Base-by-base conservation (phyloP, 1,140 invertebrate genomes). In the Caenorhabditis latens region DNA sequence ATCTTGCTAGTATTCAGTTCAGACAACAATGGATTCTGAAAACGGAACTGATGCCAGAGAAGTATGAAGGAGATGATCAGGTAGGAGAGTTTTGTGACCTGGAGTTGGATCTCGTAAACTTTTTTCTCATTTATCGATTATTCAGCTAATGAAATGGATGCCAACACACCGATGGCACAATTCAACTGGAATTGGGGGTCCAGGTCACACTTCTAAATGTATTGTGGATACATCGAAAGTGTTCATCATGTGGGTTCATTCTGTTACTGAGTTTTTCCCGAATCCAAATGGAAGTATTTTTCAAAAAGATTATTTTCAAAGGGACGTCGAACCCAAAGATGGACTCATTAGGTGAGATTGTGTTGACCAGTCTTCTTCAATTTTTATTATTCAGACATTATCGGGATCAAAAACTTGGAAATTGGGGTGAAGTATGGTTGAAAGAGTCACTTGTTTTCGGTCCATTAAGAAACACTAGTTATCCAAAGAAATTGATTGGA, bases 11-110 rank as follows among this genome's bases (percentile, higher is more conserved):
- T 4, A n/a, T 84, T 32, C 53, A 61, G 13, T 84, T 84, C 16
- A n/a, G 83, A 19, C 55, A 84, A 40, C 55, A 84, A 24, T 84
- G 58, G 55, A 21, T 84, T 4, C n/a, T 84, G 42, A 84, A 84
- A 42, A 84, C 83, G 4, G 83, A 84, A 61, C 9, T 43, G n/a
- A 58, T 61, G 83, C 83, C 83, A 0, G 43, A 84, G 43, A 43
- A 21, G 19, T 84, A 84, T 50, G 21, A 46, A 61, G n/a, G n/a
- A 21, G 55, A 58, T 13, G 4, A 21, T 14, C 55, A 84, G 83
- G 83, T 84, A n/a, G 2, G 16, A 9, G 7, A 46, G 43, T 46
- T 46, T 24, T 6, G 4, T 32, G 24, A 32, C 19, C 58, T 9
- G 21, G 19, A 9, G 9, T 32, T n/a, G n/a, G n/a, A n/a, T n/a